phyloP scores from a whole-genome alignment of 2,797 vertebrate genomes.

The Gymnoscopelus microlampas region DNA sequence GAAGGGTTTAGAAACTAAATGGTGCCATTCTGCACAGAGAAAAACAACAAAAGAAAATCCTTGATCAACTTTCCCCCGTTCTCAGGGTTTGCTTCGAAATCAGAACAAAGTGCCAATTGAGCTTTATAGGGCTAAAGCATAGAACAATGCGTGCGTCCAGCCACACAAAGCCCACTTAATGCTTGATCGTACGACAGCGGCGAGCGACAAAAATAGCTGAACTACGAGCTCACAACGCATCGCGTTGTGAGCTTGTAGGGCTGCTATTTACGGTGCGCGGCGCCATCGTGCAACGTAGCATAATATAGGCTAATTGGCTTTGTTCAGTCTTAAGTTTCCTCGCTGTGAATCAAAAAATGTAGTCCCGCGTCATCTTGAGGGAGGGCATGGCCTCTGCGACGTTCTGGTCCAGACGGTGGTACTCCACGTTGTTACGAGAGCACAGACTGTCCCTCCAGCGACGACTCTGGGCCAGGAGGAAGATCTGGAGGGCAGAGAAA shows the following conservation, averaged over 20 bases:
- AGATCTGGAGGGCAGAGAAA: slow-evolving; percentile 81
- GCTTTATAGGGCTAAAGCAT: slow-evolving; percentile 33
- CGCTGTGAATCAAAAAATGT: slow-evolving; percentile 86
- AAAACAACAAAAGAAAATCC: neutral
- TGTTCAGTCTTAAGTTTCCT: slow-evolving; percentile 20
- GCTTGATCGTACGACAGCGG: no score
- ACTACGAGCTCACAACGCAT: no score
- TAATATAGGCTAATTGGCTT: slow-evolving; percentile 13
- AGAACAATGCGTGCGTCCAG: neutral
- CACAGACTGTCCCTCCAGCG: slow-evolving; percentile 93
- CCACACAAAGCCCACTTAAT: no score
- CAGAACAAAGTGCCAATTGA: slow-evolving; percentile 41
- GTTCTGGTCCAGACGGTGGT: slow-evolving; percentile 93
- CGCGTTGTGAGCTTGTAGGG: no score
- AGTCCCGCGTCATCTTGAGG: slow-evolving; percentile 94
- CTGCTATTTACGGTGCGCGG: no score
- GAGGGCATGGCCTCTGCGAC: slow-evolving; percentile 96
- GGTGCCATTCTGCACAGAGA: slow-evolving; percentile 5
- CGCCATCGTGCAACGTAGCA: no score
- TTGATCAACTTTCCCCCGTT: slow-evolving; percentile 15
- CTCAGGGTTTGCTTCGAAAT: slow-evolving; percentile 26
- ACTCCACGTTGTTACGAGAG: slow-evolving; percentile 88
- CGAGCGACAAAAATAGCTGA: no score
- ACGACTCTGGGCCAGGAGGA: slow-evolving; percentile 89
- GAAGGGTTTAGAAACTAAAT: neutral